Evolutionary conservation across 2,888 invertebrate species (phyloP).

Genomic region (Drosophila sordidapex): DNA sequence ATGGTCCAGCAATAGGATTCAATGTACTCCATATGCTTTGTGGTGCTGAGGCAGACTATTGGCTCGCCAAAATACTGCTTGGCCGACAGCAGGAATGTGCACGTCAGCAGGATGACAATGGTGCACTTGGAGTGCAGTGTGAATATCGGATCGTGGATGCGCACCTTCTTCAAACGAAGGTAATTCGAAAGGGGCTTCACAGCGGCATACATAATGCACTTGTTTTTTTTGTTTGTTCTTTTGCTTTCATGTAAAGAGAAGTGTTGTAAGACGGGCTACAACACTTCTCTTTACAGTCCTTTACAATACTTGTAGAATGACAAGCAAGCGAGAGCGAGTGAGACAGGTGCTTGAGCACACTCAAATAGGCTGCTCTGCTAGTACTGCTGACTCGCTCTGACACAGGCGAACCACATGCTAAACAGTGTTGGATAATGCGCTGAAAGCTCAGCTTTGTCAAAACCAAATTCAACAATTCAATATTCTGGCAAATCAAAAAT

Average conservation of each 20-base stretch:
- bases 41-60: slow-evolving; percentile 89
- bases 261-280: too few relatives aligned
- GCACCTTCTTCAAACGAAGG: slow-evolving; percentile 88
- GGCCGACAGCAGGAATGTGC: slow-evolving; percentile 90
- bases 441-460: background rate
- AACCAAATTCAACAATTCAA: background rate
- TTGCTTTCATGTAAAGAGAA: too few relatives aligned
- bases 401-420: background rate
- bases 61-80: slow-evolving; percentile 94
- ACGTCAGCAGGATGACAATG: slow-evolving; percentile 89
- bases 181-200: slow-evolving; percentile 86
- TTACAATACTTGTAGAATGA: background rate
- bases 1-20: slow-evolving; percentile 93
- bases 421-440: slow-evolving; percentile 19
- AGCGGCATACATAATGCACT: slow-evolving; percentile 87
- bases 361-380: slow-evolving; percentile 4
- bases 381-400: slow-evolving; percentile 9
- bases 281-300: too few relatives aligned
- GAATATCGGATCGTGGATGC: slow-evolving; percentile 90
- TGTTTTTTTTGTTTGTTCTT: background rate
- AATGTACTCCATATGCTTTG: slow-evolving; percentile 87
- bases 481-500: background rate
- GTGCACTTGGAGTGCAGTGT: slow-evolving; percentile 90
- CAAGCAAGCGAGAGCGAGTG: slow-evolving; percentile 5
- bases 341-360: slow-evolving; percentile 5